Conservation (phyloP, 2,888 invertebrate species). For the Syritta pipiens region DNA sequence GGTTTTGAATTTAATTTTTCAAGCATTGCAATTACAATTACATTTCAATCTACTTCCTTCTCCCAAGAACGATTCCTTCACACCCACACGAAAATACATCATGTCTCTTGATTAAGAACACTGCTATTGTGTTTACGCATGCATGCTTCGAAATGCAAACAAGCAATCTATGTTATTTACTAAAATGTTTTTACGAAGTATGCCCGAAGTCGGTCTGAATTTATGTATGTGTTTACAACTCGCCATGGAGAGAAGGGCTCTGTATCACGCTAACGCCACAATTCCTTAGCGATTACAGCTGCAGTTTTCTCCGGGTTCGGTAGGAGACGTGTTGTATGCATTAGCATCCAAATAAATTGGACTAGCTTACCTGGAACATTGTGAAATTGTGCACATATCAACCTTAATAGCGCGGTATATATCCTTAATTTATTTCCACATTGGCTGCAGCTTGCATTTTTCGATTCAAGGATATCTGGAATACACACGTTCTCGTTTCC, state of each 20-base stretch:
- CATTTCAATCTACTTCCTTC: constrained; percentile 12
- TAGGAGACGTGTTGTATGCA: constrained; percentile 51
- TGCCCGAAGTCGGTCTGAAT: constrained; percentile 36
- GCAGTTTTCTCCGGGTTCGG: constrained; percentile 24
- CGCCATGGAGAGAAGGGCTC: background rate
- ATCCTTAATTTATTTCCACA: constrained; percentile 66
- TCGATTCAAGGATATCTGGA: constrained; percentile 51
- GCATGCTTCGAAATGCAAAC: constrained; percentile 58
- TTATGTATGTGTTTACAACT: constrained; percentile 63
- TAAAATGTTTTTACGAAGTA: constrained; percentile 60
- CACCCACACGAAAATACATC: constrained; percentile 4
- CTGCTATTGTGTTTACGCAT: constrained; percentile 61
- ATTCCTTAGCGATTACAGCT: constrained; percentile 53
- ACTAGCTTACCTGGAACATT: constrained; percentile 29
- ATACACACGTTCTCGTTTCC: constrained; percentile 22
- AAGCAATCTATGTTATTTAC: constrained; percentile 65
- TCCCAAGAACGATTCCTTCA: background rate
- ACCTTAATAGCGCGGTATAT: constrained; percentile 62
- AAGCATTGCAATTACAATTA: constrained; percentile 19
- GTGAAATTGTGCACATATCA: constrained; percentile 58
- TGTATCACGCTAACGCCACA: constrained; percentile 9
- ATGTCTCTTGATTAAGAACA: constrained; percentile 52
- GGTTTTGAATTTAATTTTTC: constrained; percentile 13
- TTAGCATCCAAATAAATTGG: constrained; percentile 63
- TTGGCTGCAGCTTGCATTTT: constrained; percentile 38